Base-by-base conservation (phyloP, 2,888 invertebrate species). In the Leuctra nigra region DNA sequence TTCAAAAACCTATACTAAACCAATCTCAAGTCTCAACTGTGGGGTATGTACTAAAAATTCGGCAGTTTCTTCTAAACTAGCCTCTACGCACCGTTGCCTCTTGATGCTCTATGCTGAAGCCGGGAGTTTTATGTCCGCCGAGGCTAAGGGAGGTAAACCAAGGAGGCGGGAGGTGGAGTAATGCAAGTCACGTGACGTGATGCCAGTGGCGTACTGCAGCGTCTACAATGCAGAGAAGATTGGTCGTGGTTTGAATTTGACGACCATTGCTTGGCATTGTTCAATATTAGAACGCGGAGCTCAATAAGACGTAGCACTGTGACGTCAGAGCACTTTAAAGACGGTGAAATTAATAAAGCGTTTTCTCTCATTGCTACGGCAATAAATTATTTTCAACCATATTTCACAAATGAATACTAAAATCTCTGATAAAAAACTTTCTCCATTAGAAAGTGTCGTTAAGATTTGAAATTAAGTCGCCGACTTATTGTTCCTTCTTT, bases 391-490 rank as follows among this genome's bases (percentile, higher is more conserved):
- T 41, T 41, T 18, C n/a, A 16, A 36, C 36, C 41, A 41, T 41
- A 41, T 41, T 41, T 41, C 41, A 41, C 41, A 11, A 41, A 41
- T 20, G n/a, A 41, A 18, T 20, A 41, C 41, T 18, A 18, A 41
- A 41, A 20, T 18, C 18, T 41, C 20, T 11, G 18, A 18, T 13
- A 16, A 41, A 41, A 41, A 41, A 41, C 16, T 41, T 41, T 41
- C 41, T 18, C 41, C 41, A 41, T 41, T 41, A 41, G 41, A 41
- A 41, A 18, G 41, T 41, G 18, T 41, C 7, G n/a, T 18, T 18
- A 41, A 41, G 41, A 41, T 18, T 41, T 41, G 14, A 18, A 41
- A 41, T 41, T 41, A 41, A 41, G 41, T 41, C 41, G 14, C 41
- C 7, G 20, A 20, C 41, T 41, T 41, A 41, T 41, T 41, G 41